Base-by-base conservation (phyloP, 2,888 invertebrate genomes). In the Bunonema sp. region DNA sequence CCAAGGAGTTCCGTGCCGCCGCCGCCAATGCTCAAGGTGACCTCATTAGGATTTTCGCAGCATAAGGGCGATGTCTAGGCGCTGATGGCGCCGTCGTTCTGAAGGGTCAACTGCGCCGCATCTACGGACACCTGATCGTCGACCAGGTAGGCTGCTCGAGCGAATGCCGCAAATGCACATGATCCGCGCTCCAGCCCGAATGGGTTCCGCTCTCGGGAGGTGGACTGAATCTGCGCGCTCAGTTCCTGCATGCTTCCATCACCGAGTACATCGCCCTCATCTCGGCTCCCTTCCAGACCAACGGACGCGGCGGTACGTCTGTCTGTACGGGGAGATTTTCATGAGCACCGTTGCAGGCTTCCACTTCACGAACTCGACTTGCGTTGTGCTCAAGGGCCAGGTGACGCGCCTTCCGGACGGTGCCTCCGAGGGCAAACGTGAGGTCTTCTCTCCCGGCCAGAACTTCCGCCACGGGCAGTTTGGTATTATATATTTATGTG, bases 311-410 rank as follows among this genome's bases (percentile, higher is more conserved):
- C 3, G 62, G 58, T 57, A 18, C 1, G 43, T 36, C 5, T 16
- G 3, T 15, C 4, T 31, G 5, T 8, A 8, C 12, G 12, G 28
- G 8, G 8, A 8, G 8, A 26, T 31, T 18, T n/a, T 5, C n/a
- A 10, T 15, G 18, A 31, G 5, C n/a, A 7, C 5, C 5, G 5
- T 39, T 41, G 20, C 30, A 61, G 65, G 67, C 15, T 34, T 67
- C 32, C 67, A 68, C 41, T 68, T 64, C 63, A 45, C 50, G 37
- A 67, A 67, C 45, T 44, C 47, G 20, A 58, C 66, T 4, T 67
- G 67, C 50, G 61, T 63, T 3, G 62, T 67, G 7, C 37, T 67
- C n/a, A 43, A 50, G 10, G 67, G 67, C n/a, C 45, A 49, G n/a
- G 54, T 64, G 15, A 20, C 37, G 3, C 48, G 65, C n/a, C 42